Evolutionary conservation across 1,140 invertebrate genomes (phyloP).

Genomic region (Lineus longissimus): DNA sequence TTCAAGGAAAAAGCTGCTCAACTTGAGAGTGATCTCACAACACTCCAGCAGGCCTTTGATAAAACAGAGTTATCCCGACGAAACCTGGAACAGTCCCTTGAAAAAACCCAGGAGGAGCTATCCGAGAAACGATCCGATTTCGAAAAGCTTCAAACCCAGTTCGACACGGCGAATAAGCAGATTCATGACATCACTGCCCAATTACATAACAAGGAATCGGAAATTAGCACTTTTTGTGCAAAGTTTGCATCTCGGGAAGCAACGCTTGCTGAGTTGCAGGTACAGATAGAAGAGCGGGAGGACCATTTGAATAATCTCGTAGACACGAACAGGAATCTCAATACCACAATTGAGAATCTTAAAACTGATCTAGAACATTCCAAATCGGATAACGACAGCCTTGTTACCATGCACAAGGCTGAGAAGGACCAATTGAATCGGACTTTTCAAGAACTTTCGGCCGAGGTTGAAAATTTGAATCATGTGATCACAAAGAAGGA

Average conservation of each 20-base stretch:
- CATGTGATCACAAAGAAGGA: conserved; percentile 1
- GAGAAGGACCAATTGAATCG: conserved; percentile 7
- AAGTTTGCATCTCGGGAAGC: conserved; percentile 3
- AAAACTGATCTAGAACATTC: conserved; percentile 5
- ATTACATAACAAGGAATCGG: neutral
- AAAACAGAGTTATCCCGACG: neutral
- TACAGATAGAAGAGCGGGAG: conserved; percentile 6
- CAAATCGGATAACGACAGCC: neutral
- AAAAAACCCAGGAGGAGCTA: neutral
- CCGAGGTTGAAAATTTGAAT: neutral
- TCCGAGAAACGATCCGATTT: neutral
- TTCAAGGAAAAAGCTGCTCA: too few relatives aligned
- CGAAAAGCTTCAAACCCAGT: neutral
- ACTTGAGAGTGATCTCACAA: neutral
- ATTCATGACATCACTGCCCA: too few relatives aligned
- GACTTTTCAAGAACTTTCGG: neutral
- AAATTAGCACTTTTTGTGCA: neutral
- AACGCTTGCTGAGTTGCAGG: neutral
- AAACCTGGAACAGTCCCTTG: neutral
- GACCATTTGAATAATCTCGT: conserved; percentile 6
- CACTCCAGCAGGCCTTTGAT: neutral
- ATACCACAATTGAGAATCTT: neutral
- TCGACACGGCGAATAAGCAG: too few relatives aligned
- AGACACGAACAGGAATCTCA: neutral
- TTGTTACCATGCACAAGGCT: neutral